Conservation (phyloP, 2,888 invertebrate genomes). For the Nemurella pictetii region DNA sequence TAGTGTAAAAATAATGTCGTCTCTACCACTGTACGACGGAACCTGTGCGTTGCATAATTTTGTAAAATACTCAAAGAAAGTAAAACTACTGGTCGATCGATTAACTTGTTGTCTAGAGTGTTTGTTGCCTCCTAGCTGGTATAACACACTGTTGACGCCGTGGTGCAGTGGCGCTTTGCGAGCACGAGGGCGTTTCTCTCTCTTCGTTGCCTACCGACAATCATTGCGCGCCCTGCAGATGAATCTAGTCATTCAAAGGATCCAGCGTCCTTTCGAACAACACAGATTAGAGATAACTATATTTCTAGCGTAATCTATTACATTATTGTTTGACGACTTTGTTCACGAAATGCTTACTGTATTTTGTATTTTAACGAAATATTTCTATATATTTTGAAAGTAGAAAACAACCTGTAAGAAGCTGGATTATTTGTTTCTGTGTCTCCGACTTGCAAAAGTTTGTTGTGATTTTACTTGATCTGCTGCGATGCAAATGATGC, state of each 20-base stretch:
- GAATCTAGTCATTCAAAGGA: conserved; percentile 34
- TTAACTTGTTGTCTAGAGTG: conserved; percentile 20
- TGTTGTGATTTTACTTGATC: background rate
- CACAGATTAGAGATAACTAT: background rate
- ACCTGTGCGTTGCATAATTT: conserved; percentile 7
- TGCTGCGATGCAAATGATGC: background rate
- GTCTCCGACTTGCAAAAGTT: background rate
- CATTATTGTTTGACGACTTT: background rate
- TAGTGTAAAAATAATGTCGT: background rate
- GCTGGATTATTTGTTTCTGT: background rate
- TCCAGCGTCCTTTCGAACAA: background rate
- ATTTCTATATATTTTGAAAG: background rate
- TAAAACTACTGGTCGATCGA: background rate
- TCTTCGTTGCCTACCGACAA: conserved; percentile 47
- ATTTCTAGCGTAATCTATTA: background rate
- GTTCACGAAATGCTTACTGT: background rate
- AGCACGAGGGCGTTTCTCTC: background rate
- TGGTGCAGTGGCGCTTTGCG: background rate
- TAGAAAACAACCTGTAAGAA: too few relatives aligned
- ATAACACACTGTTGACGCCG: background rate
- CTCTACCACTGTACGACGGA: background rate
- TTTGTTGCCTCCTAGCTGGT: conserved; percentile 13
- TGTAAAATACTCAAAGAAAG: background rate
- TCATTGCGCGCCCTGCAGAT: conserved; percentile 43
- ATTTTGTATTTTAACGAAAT: background rate